Evolutionary conservation across 2,888 invertebrate genomes (phyloP).

Genomic region (Tenthredo mesomela): DNA sequence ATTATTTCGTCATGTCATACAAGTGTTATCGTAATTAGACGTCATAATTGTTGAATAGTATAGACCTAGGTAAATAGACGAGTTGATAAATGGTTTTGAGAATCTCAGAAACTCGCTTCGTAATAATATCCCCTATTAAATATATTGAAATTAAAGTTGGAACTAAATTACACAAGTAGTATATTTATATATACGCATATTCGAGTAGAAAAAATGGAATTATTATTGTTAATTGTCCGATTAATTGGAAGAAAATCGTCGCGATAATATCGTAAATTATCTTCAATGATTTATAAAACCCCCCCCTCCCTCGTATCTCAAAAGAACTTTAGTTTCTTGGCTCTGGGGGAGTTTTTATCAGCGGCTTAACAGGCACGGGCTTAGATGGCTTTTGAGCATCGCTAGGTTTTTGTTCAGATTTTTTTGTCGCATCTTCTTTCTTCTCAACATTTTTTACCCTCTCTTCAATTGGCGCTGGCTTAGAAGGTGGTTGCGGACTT

Average conservation of each 20-base stretch:
- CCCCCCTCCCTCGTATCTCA: not conserved
- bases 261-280: not conserved
- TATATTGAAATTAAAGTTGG: not conserved
- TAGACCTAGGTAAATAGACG: not conserved
- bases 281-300: not conserved
- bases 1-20: not conserved
- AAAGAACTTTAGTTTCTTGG: not conserved
- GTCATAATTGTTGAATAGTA: not conserved
- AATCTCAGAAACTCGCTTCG: not conserved
- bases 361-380: not conserved
- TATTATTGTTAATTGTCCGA: conserved; percentile 5
- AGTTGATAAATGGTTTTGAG: not conserved
- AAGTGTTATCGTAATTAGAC: not conserved
- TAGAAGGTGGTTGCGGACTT: not conserved
- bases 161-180: conserved; percentile 21
- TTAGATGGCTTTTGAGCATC: not conserved
- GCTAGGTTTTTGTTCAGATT: not conserved
- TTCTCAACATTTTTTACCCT: not conserved
- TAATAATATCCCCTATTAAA: not conserved
- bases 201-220: not conserved
- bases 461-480: not conserved
- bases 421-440: not conserved
- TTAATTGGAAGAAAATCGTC: not conserved
- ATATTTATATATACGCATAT: not conserved
- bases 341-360: not conserved